phyloP scores from a whole-genome alignment of 2,113 vertebrate genomes.

The Plestiodon gilberti region DNA sequence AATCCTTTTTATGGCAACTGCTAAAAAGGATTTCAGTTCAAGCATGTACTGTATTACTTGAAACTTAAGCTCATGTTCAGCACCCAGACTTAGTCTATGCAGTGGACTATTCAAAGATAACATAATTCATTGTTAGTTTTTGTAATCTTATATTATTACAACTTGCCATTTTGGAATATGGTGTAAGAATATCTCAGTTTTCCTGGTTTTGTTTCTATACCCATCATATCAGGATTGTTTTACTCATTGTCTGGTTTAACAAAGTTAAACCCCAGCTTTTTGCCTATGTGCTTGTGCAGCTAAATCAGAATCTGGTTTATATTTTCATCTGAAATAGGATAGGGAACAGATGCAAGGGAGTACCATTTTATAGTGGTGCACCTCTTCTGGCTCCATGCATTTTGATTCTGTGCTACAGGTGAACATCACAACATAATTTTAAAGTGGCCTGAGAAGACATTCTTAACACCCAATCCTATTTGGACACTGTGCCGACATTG shows the following conservation, averaged over 20 bases:
- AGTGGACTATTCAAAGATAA: background rate
- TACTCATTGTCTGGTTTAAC: background rate
- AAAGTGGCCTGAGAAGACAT: background rate
- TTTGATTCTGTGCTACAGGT: background rate
- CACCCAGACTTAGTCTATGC: conserved; percentile 2
- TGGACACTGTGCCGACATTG: too few species aligned
- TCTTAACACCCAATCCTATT: too few species aligned
- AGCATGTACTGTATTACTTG: background rate
- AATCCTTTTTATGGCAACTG: conserved; percentile 2
- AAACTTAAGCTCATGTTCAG: background rate
- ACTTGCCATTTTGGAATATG: background rate
- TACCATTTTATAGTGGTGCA: background rate
- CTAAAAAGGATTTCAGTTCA: conserved; percentile 8
- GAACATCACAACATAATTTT: background rate
- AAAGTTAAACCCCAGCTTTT: background rate
- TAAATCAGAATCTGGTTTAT: background rate
- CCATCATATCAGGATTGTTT: background rate
- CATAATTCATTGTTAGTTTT: background rate
- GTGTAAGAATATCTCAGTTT: too few species aligned
- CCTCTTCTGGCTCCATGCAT: background rate
- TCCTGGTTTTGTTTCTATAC: background rate
- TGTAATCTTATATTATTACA: background rate
- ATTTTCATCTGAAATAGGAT: background rate
- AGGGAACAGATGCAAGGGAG: background rate
- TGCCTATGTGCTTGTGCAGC: background rate